A percentile compares a stretch with the other conserved stretches of the same genome.
These are phyloP conservation scores for Ephialtes manifestator DNA, from an alignment of 2,888 invertebrate species.

Conservation along the genomic window DNA sequence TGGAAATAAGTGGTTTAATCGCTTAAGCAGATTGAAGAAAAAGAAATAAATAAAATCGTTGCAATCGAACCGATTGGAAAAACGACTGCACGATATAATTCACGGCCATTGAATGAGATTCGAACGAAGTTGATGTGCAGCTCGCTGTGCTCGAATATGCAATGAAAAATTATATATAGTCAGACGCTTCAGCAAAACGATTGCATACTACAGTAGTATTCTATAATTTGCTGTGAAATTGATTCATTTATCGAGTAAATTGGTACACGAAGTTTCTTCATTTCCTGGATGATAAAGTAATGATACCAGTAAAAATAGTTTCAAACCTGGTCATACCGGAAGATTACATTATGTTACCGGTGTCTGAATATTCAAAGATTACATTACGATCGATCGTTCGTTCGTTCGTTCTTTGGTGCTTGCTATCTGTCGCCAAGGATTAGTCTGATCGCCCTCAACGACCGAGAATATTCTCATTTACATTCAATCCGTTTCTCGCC, in stretches of 20 bases:
- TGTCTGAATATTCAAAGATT: slow-evolving; percentile 41
- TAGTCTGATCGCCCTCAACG: slow-evolving; percentile 25
- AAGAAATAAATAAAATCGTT: not conserved
- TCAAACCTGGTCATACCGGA: slow-evolving; percentile 17
- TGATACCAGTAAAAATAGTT: not conserved
- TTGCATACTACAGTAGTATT: not conserved
- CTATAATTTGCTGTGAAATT: not conserved
- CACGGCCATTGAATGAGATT: not conserved
- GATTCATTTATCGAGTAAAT: not conserved
- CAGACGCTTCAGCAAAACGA: not conserved
- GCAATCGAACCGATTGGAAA: not conserved
- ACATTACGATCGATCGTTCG: slow-evolving; percentile 39
- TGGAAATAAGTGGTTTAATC: not conserved
- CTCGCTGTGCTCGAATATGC: not conserved
- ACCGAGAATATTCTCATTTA: slow-evolving; percentile 41
- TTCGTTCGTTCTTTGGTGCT: slow-evolving; percentile 32
- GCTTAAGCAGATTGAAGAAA: not conserved
- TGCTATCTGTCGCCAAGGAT: slow-evolving; percentile 22
- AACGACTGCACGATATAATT: not conserved
- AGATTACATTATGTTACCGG: slow-evolving; percentile 26
- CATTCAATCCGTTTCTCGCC: slow-evolving; percentile 55
- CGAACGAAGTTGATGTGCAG: not conserved
- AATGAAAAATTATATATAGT: not conserved
- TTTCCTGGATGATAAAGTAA: not conserved
- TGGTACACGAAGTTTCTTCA: not conserved